phyloP scores from a whole-genome alignment of 2,888 invertebrate genomes.

The Bimastos eiseni region DNA sequence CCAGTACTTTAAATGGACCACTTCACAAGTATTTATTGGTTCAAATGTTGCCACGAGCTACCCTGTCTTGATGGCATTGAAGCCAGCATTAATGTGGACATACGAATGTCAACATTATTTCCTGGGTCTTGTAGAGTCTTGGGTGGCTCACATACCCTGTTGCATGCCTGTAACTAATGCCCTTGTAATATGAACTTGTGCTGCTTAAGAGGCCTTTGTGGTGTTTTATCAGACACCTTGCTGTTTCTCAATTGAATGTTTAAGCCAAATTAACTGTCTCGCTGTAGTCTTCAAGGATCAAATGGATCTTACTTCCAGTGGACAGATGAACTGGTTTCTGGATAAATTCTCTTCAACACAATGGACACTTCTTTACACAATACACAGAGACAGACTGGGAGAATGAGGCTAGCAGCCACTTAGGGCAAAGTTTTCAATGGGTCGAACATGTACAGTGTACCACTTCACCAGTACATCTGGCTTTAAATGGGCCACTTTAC shows the following conservation, averaged over 20 bases:
- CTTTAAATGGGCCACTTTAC: slow-evolving; percentile 5
- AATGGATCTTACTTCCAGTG: background rate
- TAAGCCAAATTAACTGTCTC: background rate
- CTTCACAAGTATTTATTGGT: background rate
- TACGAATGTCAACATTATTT: background rate
- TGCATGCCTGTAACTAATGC: background rate
- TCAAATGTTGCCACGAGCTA: background rate
- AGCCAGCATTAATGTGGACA: background rate
- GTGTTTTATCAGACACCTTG: background rate
- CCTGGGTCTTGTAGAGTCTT: background rate
- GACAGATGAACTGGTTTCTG: background rate
- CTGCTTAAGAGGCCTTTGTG: background rate
- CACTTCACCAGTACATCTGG: background rate
- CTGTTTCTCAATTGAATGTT: too few species aligned
- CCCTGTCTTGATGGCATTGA: background rate
- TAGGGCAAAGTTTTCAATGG: background rate
- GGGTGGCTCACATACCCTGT: background rate
- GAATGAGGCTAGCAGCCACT: background rate
- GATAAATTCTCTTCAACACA: background rate
- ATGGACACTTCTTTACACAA: background rate
- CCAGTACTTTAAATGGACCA: background rate
- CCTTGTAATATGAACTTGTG: background rate
- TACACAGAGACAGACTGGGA: too few species aligned
- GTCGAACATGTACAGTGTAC: background rate
- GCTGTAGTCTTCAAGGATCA: background rate